A percentile compares a stretch with the other conserved stretches of the same genome.
These are phyloP conservation scores for Sciurus vulgaris DNA, from an alignment of 2,797 vertebrate species.

Conservation along the genomic window DNA sequence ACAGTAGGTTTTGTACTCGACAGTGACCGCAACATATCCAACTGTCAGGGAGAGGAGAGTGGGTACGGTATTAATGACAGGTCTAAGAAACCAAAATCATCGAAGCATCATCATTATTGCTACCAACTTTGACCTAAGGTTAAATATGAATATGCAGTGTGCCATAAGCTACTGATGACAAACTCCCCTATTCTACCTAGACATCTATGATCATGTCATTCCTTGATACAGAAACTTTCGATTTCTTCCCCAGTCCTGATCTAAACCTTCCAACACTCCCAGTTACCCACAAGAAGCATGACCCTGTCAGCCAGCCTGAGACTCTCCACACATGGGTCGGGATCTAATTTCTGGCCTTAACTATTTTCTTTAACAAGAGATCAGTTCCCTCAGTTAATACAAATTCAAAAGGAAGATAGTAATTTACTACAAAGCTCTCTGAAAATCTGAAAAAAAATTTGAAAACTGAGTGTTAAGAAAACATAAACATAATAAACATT, in stretches of 20 bases:
- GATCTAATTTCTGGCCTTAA: neutral
- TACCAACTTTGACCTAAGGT: neutral
- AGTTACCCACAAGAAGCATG: neutral
- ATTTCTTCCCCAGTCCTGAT: neutral
- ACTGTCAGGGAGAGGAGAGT: constrained; percentile 84
- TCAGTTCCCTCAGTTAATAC: neutral
- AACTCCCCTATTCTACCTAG: neutral
- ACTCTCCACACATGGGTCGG: neutral
- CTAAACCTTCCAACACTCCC: neutral
- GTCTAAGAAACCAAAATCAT: neutral
- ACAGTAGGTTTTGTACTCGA: constrained; percentile 96
- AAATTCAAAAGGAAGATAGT: constrained; percentile 32
- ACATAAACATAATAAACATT: neutral
- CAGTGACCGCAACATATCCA: constrained; percentile 95
- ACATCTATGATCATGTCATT: neutral
- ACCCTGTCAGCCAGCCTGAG: neutral
- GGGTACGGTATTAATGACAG: neutral
- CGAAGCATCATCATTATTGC: neutral
- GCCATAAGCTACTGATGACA: neutral
- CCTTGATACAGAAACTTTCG: neutral
- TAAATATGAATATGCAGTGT: neutral
- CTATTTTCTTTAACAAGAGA: neutral
- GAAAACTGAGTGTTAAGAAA: neutral
- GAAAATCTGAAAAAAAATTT: neutral
- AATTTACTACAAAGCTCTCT: neutral